Evolutionary conservation across 1,140 invertebrate species (phyloP), one percentile per base, ranked within the genome.

Genomic region (Lucilia sericata): DNA sequence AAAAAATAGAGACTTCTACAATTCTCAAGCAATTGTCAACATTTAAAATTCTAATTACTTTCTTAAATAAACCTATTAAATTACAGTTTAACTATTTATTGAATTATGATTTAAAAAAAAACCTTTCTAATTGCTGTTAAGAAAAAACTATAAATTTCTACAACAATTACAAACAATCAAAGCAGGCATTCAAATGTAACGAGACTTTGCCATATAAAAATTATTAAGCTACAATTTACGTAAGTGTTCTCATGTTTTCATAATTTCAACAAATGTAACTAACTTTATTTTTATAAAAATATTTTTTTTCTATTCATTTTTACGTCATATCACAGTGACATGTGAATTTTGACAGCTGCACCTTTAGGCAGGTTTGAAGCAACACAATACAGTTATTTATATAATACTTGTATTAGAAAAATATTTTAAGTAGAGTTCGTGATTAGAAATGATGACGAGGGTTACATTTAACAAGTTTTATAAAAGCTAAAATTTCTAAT

Each of bases 321-420:
- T 25, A 80, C 76, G 42, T 80, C 76, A 80, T 51, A 51, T 80
- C n/a, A 42, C 14, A 84, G 36, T 84, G 83, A 84, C 83, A 84
- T 84, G 83, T 76, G 83, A 84, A 84, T 84, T 84, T 78, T 84
- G 83, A 84, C 83, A 84, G 74, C 83, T 84, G 83, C 83, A 84
- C 83, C 74, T 78, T 60, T 78, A 78, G 36, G 82, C 82, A 34
- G 51, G 74, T 49, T 9, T 70, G 10, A 19, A 80, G 34, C 42
- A 80, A 51, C 76, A 76, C 7, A 36, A 25, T 34, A 30, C 76
- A 49, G 42, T 78, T 51, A 80, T 14, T 3, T 17, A 25, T 30
- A 3, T 30, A 30, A 30, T 9, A 49, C 42, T 21, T 21, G 19
- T 21, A n/a, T 34, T 36, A 25, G 42, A 10, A 49, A 49, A 80